phyloP scores from a whole-genome alignment of 2,113 vertebrate species.

The Phyllostomus discolor region DNA sequence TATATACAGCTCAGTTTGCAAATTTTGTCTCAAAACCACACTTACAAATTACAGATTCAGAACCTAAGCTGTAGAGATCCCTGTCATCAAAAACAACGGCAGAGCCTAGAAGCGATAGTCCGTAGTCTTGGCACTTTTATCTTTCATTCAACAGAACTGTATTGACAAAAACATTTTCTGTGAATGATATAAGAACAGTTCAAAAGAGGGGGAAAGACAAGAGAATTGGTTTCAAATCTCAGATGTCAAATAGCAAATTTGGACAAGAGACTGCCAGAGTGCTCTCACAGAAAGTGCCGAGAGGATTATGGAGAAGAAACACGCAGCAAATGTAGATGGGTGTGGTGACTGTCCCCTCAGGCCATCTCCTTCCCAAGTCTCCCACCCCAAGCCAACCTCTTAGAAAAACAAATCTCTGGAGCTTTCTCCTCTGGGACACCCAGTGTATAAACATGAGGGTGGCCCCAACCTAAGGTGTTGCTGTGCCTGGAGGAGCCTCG shows the following conservation, averaged over 20 bases:
- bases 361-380: background rate
- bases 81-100: background rate
- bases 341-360: background rate
- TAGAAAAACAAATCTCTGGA: slow-evolving; percentile 9
- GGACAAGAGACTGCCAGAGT: background rate
- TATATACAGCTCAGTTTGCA: background rate
- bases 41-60: background rate
- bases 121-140: background rate
- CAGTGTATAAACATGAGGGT: slow-evolving; percentile 2
- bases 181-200: slow-evolving; percentile 9
- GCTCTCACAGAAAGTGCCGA: background rate
- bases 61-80: background rate
- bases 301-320: background rate
- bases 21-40: background rate
- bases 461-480: background rate
- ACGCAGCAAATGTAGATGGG: background rate
- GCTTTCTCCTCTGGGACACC: background rate
- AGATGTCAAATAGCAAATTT: background rate
- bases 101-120: background rate
- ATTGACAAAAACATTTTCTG: slow-evolving; percentile 21
- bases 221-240: background rate
- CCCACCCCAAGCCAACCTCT: background rate
- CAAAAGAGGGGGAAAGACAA: background rate
- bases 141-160: background rate
- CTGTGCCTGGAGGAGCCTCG: slow-evolving; percentile 48